Conservation (phyloP, 1,140 invertebrate species). For the Zaprionus capensis region DNA sequence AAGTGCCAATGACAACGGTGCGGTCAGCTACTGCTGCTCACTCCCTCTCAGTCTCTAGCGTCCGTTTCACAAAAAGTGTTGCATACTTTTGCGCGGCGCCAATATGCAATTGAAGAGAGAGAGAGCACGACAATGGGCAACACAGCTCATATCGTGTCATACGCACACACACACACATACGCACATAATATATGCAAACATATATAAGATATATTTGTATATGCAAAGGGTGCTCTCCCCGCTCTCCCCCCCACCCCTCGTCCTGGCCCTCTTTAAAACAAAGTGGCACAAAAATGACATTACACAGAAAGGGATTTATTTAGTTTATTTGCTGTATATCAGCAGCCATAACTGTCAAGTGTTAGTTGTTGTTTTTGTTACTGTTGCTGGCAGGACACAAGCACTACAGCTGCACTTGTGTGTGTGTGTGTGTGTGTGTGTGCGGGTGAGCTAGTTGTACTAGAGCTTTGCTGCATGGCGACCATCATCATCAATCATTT, state of each 20-base stretch:
- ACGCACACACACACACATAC: conserved; percentile 10
- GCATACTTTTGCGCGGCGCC: conserved; percentile 43
- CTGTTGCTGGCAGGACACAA: conserved; percentile 37
- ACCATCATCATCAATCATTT: conserved; percentile 81
- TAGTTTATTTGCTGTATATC: conserved; percentile 81
- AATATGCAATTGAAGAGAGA: conserved; percentile 55
- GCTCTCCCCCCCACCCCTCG: not conserved
- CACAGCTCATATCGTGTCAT: conserved; percentile 25
- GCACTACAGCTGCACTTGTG: conserved; percentile 13
- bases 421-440: conserved; percentile 17
- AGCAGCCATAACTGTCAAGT: conserved; percentile 80
- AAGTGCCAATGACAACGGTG: conserved; percentile 55
- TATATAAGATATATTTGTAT: not conserved
- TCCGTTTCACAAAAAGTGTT: conserved; percentile 21
- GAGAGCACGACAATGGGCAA: not conserved
- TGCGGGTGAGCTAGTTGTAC: conserved; percentile 32
- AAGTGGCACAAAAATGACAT: conserved; percentile 70
- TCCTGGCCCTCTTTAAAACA: conserved; percentile 14
- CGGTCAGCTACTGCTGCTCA: conserved; percentile 8
- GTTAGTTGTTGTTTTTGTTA: conserved; percentile 49
- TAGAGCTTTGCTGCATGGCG: conserved; percentile 55
- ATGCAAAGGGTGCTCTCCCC: not conserved
- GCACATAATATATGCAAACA: not conserved
- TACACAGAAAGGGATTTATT: conserved; percentile 77
- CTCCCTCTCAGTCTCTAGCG: not conserved